Evolutionary conservation across 2,888 invertebrate species (phyloP).

Genomic region (Chalcis sispes): DNA sequence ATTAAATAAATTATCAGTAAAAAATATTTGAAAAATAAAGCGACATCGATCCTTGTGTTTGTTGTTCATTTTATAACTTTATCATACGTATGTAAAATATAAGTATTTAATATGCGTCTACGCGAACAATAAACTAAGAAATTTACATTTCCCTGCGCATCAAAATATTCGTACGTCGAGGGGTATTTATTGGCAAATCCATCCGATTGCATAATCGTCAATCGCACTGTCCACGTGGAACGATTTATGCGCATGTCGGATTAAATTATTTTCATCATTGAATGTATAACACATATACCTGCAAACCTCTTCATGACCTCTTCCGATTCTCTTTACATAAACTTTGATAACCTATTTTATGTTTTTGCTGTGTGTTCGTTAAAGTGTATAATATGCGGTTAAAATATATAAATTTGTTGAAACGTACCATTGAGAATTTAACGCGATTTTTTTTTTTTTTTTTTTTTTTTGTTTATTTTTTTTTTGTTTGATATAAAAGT

Average conservation of each 20-base stretch:
- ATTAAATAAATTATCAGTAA: too few species aligned
- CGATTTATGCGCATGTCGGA: not conserved
- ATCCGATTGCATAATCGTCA: slow-evolving; percentile 3
- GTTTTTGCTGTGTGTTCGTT: not conserved
- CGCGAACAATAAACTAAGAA: too few species aligned
- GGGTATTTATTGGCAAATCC: not conserved
- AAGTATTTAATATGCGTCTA: not conserved
- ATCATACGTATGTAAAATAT: not conserved
- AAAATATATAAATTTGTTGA: too few species aligned
- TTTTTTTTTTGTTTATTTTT: not conserved
- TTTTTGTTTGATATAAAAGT: not conserved
- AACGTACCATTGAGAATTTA: too few species aligned
- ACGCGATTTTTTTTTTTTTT: not conserved
- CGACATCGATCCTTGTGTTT: too few species aligned
- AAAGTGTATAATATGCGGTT: too few species aligned
- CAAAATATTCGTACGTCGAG: not conserved
- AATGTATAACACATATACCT: not conserved
- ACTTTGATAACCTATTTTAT: not conserved
- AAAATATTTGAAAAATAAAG: too few species aligned
- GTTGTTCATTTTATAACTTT: not conserved
- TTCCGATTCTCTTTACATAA: not conserved
- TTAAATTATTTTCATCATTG: slow-evolving; percentile 6
- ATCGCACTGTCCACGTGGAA: not conserved
- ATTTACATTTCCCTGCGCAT: not conserved
- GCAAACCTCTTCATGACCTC: slow-evolving; percentile 1